These are phyloP conservation scores for Pterocles gutturalis DNA, from an alignment of 2,113 vertebrate species.

Conservation along the genomic window DNA sequence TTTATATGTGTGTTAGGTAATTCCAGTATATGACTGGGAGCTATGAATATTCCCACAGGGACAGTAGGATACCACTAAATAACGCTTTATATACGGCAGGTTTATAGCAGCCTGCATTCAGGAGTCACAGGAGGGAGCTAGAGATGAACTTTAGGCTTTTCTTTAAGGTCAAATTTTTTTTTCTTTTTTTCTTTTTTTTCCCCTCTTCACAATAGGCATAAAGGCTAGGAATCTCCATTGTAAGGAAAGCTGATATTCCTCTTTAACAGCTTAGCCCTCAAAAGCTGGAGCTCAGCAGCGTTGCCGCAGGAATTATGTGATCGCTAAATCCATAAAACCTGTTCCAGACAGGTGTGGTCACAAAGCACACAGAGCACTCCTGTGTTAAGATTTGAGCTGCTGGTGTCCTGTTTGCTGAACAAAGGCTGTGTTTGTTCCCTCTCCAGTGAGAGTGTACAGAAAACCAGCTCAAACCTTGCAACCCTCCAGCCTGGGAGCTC, in stretches of 20 bases:
- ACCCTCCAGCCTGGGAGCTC: neutral
- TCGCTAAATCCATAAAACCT: neutral
- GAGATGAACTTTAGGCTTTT: neutral
- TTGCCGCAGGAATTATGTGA: neutral
- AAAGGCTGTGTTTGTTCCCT: neutral
- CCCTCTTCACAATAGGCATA: neutral
- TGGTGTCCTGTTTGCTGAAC: neutral
- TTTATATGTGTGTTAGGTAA: neutral
- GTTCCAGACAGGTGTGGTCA: neutral
- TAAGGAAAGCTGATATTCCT: neutral
- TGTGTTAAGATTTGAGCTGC: neutral
- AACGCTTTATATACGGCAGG: neutral
- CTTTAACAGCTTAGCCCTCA: neutral
- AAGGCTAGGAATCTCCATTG: neutral
- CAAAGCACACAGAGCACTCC: neutral
- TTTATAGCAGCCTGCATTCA: neutral
- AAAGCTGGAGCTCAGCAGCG: neutral
- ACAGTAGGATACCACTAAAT: neutral
- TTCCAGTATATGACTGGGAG: neutral
- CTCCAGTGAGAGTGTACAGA: neutral
- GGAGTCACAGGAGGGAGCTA: conserved; percentile 1
- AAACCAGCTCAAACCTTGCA: neutral
- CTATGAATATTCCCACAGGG: neutral
- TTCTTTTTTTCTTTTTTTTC: neutral
- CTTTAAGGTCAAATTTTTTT: neutral